Evolutionary conservation across 2,888 invertebrate species (phyloP).

Genomic region (Ceriagrion tenellum): DNA sequence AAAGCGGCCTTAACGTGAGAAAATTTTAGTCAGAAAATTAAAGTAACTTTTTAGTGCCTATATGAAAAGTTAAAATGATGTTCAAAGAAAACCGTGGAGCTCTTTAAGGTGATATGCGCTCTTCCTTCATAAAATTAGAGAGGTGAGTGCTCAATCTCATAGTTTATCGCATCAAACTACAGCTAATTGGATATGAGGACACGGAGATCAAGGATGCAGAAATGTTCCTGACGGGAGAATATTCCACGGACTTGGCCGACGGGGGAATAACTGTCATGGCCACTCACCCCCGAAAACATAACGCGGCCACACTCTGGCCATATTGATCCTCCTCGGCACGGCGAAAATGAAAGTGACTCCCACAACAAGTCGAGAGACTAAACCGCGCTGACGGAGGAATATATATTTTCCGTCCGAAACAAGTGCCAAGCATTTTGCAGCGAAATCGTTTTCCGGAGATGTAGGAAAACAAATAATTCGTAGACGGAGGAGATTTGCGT

Average conservation of each 20-base stretch:
- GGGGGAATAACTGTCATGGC: background rate
- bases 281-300: background rate
- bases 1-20: too few relatives aligned
- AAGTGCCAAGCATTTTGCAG: background rate
- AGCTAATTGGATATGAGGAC: background rate
- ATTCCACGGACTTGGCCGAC: background rate
- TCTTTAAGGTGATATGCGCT: too few relatives aligned
- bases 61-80: too few relatives aligned
- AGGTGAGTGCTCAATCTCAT: too few relatives aligned
- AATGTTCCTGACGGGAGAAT: background rate
- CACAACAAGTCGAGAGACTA: background rate
- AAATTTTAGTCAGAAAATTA: too few relatives aligned
- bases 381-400: background rate
- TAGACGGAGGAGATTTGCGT: too few relatives aligned
- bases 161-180: too few relatives aligned
- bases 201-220: background rate
- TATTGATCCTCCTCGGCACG: background rate
- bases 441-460: background rate
- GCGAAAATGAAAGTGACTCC: slow-evolving; percentile 22
- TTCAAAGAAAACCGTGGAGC: too few relatives aligned
- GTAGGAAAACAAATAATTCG: background rate
- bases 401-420: background rate
- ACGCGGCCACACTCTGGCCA: background rate
- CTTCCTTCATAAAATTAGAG: too few relatives aligned
- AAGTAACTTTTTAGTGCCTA: too few relatives aligned